A percentile compares a stretch with the other conserved stretches of the same genome.
Evolutionary conservation across 2,113 vertebrate genomes (phyloP).

Genomic region (Tragelaphus scriptus): DNA sequence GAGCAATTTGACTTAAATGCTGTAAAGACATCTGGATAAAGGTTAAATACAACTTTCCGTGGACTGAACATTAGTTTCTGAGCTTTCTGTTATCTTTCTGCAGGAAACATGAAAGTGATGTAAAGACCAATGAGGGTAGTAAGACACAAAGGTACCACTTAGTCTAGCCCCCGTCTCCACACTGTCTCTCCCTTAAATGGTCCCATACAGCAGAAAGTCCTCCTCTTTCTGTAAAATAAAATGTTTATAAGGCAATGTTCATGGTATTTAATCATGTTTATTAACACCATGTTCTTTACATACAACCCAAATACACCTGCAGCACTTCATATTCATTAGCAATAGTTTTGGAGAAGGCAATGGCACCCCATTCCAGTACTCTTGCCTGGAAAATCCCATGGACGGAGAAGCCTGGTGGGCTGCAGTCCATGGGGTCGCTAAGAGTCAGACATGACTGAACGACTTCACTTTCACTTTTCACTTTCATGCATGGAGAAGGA

Average conservation of each 20-base stretch:
- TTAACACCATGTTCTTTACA: background rate
- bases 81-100: slow-evolving; percentile 12
- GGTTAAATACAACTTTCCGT: slow-evolving; percentile 26
- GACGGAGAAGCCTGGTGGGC: too few species aligned
- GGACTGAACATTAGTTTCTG: background rate
- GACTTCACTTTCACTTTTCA: too few species aligned
- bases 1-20: slow-evolving; percentile 52
- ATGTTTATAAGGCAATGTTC: background rate
- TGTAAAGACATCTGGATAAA: slow-evolving; percentile 44
- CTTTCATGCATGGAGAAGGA: too few species aligned
- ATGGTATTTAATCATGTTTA: background rate
- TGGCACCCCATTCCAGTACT: too few species aligned
- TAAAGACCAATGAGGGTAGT: background rate
- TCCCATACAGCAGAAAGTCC: background rate
- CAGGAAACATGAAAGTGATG: background rate
- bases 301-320: background rate
- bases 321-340: background rate
- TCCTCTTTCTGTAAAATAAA: background rate
- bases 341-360: background rate
- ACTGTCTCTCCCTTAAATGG: background rate
- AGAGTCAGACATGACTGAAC: too few species aligned
- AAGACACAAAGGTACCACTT: background rate
- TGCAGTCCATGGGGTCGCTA: too few species aligned
- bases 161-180: background rate
- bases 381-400: too few species aligned